Percentiles rank a stretch among this genome's conserved stretches.
Conservation (phyloP, 1,140 invertebrate species). For the Armadillidium nasatum region DNA sequence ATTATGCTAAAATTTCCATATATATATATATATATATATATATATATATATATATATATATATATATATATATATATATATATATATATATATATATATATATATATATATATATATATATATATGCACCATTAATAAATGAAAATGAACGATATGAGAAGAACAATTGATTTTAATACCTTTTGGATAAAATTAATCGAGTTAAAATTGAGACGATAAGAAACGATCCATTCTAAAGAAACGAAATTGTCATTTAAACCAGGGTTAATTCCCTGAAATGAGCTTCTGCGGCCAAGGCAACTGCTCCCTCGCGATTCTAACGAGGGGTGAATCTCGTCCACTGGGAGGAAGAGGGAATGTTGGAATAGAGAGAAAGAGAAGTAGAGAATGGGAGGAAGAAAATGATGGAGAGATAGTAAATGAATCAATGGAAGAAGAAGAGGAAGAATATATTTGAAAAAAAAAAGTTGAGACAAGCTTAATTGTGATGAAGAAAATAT, state of each 20-base stretch:
- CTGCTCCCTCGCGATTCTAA: neutral
- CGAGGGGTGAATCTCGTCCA: neutral
- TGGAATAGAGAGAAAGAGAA: neutral
- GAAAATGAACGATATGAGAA: neutral
- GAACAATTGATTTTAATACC: neutral
- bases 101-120: conserved; percentile 15
- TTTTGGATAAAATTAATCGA: neutral
- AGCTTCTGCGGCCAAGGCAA: neutral
- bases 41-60: neutral
- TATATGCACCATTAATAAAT: neutral
- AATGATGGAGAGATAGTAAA: neutral
- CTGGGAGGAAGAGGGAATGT: neutral
- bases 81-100: conserved; percentile 13
- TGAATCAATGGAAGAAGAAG: too few species aligned
- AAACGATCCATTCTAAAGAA: neutral
- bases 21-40: conserved; percentile 13
- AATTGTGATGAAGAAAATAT: too few species aligned
- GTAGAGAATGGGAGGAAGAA: neutral
- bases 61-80: conserved; percentile 15
- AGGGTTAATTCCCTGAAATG: neutral
- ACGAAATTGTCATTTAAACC: neutral
- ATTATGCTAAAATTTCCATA: neutral
- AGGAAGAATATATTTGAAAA: too few species aligned
- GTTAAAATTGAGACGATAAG: neutral
- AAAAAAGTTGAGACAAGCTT: too few species aligned